Base-by-base conservation (phyloP, 2,797 vertebrate genomes). In the Merluccius polli region DNA sequence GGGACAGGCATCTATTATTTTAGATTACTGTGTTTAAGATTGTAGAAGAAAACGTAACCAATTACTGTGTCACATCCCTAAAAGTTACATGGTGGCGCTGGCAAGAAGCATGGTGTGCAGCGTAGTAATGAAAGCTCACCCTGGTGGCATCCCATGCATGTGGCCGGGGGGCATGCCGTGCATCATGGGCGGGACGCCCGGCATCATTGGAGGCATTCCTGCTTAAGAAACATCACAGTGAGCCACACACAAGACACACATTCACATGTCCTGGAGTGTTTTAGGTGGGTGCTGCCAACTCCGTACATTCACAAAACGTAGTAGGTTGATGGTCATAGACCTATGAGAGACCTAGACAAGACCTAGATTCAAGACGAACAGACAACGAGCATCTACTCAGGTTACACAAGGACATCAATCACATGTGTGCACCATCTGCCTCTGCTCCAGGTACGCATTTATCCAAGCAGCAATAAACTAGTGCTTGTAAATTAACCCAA, bases 131-230 rank as follows among this genome's bases (percentile, higher is more conserved):
- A 68, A 32, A 2, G 83, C 94, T 92, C 90, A 99, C 98, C 97
- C 97, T 80, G 96, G 97, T 35, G 95, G 98, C 96, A 99, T 98
- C 73, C 96, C 97, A 86, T 95, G 97, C 95, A 99, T 99, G 52
- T 65, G 59, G n/a, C 94, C 94, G 75, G 95, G 97, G 81, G 96
- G 97, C 95, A 99, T 97, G 81, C 97, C 97, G 44, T 96, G 97
- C 96, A 98, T 98, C 95, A 99, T 99, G 35, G 96, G 97, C 80
- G 97, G 97, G 89, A 98, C 96, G 73, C 96, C 95, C 18, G 96
- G 96, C 96, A 99, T 98, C 92, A 99, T 94, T 0, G 94, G 97
- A 78, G 96, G 97, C 94, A 99, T 98, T 87, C 96, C 98, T 98
- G 82, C 59, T 10, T 4, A 3, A 65, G 13, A 89, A 88, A 85